Percentiles rank a stretch among this genome's conserved stretches.
Conservation (phyloP, 2,888 invertebrate species). For the Cerastis rubricosa region DNA sequence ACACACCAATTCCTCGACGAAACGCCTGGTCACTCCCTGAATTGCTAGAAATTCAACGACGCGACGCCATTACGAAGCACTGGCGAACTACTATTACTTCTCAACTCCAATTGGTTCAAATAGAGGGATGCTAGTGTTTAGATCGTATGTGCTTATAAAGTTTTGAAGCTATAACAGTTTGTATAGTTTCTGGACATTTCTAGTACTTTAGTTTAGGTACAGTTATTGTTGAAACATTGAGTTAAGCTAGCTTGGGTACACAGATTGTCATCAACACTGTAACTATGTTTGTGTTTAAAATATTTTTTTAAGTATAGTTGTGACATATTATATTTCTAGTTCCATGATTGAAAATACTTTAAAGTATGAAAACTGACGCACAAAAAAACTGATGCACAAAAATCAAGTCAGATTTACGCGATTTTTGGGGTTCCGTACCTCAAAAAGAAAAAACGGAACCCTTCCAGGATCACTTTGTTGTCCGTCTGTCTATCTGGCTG, state of each 20-base stretch:
- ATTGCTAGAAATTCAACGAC: slow-evolving; percentile 1
- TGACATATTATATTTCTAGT: no score
- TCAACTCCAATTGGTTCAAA: slow-evolving; percentile 33
- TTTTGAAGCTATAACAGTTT: not conserved
- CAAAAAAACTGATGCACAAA: no score
- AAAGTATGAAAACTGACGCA: no score
- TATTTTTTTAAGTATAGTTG: not conserved
- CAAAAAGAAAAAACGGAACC: no score
- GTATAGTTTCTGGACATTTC: not conserved
- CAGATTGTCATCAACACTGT: not conserved
- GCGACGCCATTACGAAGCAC: not conserved
- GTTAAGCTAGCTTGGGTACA: not conserved
- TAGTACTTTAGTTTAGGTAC: not conserved
- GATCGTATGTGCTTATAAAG: not conserved
- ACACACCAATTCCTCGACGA: not conserved
- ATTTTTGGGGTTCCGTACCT: no score
- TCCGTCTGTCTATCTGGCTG: no score
- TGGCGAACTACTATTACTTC: slow-evolving; percentile 31
- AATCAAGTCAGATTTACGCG: no score
- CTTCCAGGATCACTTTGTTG: no score
- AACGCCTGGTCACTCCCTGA: not conserved
- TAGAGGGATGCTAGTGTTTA: not conserved
- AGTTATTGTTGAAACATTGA: not conserved
- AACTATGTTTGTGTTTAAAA: not conserved
- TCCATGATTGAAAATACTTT: no score